phyloP scores from a whole-genome alignment of 2,113 vertebrate genomes.

The Atrichornis clamosus region DNA sequence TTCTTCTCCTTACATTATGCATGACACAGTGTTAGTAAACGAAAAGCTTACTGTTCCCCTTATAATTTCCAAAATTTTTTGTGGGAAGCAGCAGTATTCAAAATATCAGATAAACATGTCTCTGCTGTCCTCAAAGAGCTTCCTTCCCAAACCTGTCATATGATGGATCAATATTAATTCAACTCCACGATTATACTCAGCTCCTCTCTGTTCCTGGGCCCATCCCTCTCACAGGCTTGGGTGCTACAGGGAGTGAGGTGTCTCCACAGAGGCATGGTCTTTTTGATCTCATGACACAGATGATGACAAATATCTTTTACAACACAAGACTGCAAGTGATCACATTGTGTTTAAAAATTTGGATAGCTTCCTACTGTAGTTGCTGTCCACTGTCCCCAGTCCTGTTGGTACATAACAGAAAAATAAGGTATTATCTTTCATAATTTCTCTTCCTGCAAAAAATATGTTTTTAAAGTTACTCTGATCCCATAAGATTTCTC shows the following conservation, averaged over 20 bases:
- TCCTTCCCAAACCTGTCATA: not conserved
- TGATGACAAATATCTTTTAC: not conserved
- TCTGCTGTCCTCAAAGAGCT: not conserved
- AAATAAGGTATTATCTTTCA: not conserved
- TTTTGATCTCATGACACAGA: not conserved
- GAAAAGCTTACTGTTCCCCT: not conserved
- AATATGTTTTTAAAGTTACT: not conserved
- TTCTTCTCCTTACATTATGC: not conserved
- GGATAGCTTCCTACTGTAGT: not conserved
- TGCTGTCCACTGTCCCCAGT: not conserved
- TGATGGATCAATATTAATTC: not conserved
- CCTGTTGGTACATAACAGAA: not conserved
- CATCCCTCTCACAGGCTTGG: not conserved
- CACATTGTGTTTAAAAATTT: not conserved
- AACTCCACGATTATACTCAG: not conserved
- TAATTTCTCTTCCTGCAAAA: not conserved
- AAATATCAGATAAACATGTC: not conserved
- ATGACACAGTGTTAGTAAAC: not conserved
- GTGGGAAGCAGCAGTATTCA: not conserved
- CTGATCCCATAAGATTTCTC: not conserved
- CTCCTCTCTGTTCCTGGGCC: not conserved
- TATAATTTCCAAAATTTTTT: not conserved
- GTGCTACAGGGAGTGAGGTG: not conserved
- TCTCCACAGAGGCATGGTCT: not conserved
- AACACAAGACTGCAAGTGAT: not conserved